A percentile compares a stretch with the other conserved stretches of the same genome.
These are phyloP conservation scores for Dunckerocampus dactyliophorus DNA, from an alignment of 2,113 vertebrate species.

Conservation along the genomic window DNA sequence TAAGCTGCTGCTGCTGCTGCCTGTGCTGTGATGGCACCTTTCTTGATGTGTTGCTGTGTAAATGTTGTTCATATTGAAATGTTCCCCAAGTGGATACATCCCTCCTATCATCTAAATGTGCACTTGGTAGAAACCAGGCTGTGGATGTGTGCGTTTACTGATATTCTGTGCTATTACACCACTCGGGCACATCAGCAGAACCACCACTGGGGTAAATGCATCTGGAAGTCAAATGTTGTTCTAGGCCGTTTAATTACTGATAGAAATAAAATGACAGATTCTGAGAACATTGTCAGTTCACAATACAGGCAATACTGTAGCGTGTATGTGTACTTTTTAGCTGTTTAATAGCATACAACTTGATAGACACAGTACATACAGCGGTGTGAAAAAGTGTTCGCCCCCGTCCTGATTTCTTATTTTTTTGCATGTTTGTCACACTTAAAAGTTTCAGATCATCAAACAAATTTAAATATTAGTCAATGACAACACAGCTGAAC, in stretches of 20 bases:
- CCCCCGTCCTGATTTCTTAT: too few relatives aligned
- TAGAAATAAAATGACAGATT: too few relatives aligned
- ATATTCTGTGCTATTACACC: not conserved
- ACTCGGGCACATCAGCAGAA: not conserved
- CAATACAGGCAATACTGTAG: too few relatives aligned
- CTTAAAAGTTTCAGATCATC: too few relatives aligned
- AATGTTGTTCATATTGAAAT: constrained; percentile 26
- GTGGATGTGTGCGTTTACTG: not conserved
- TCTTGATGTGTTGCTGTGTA: constrained; percentile 22
- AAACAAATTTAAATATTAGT: too few relatives aligned
- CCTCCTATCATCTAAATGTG: not conserved
- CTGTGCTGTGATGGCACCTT: not conserved
- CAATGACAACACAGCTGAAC: too few relatives aligned
- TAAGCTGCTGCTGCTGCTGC: not conserved
- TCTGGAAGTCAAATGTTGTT: constrained; percentile 21
- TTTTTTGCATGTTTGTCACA: too few relatives aligned
- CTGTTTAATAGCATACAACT: too few relatives aligned
- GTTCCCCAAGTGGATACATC: constrained; percentile 9
- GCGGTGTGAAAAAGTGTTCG: too few relatives aligned
- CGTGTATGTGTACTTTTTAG: too few relatives aligned
- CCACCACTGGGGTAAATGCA: constrained; percentile 4
- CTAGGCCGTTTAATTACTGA: not conserved
- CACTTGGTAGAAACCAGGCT: constrained; percentile 5
- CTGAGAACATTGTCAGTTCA: too few relatives aligned
- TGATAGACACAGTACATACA: too few relatives aligned